Evolutionary conservation across 2,797 vertebrate genomes (phyloP).

Genomic region (Leptodactylus fallax): DNA sequence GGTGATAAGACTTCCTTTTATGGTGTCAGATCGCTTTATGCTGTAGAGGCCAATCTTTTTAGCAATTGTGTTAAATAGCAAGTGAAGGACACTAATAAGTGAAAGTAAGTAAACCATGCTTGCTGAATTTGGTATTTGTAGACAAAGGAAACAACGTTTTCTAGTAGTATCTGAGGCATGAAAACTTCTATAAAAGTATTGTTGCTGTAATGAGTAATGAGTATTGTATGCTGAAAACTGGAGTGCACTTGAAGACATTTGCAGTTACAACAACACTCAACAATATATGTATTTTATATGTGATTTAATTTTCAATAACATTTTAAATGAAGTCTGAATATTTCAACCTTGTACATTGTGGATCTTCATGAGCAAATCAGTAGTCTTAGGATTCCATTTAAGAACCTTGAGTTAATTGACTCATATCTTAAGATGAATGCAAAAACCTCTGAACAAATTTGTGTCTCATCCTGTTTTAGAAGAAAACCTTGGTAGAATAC

Average conservation of each 20-base stretch:
- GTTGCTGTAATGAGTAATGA: neutral
- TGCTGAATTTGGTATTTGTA: neutral
- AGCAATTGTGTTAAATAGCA: too few species aligned
- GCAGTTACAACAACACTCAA: neutral
- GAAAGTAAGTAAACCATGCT: too few species aligned
- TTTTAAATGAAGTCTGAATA: neutral
- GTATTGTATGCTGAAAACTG: neutral
- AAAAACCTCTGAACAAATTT: constrained; percentile 1
- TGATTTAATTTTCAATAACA: neutral
- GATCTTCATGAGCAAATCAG: constrained; percentile 2
- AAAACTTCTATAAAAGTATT: neutral
- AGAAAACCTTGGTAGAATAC: constrained; percentile 15
- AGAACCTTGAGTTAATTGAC: constrained; percentile 44
- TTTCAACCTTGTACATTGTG: constrained; percentile 39
- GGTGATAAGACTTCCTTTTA: too few species aligned
- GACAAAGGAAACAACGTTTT: neutral
- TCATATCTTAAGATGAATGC: neutral
- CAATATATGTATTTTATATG: neutral
- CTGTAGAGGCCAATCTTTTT: too few species aligned
- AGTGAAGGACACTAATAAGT: too few species aligned
- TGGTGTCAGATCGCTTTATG: too few species aligned
- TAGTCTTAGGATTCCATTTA: constrained; percentile 30
- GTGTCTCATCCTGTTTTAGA: neutral
- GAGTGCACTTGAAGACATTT: neutral
- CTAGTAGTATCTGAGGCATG: neutral